These are phyloP conservation scores for Metallyticus violacea DNA, from an alignment of 2,888 invertebrate genomes.

Conservation along the genomic window DNA sequence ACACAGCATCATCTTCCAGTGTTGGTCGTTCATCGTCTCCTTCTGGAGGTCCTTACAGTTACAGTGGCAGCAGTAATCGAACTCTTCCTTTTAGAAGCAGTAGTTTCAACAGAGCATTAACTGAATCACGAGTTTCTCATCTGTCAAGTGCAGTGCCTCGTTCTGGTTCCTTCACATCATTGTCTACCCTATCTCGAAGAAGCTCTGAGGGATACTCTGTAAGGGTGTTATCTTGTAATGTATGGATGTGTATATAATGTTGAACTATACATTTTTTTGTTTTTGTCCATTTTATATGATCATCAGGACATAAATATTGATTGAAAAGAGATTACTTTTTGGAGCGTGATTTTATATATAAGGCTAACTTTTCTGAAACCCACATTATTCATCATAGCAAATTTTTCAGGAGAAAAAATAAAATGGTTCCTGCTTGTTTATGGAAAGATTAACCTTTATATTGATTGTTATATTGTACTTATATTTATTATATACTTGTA, in stretches of 20 bases:
- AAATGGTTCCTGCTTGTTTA: too few species aligned
- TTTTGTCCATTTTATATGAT: neutral
- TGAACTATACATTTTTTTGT: too few species aligned
- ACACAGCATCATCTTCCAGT: conserved; percentile 46
- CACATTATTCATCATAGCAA: too few species aligned
- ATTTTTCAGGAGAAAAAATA: too few species aligned
- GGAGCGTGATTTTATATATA: too few species aligned
- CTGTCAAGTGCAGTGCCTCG: conserved; percentile 41
- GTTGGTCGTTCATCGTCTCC: conserved; percentile 22
- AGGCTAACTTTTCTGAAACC: too few species aligned
- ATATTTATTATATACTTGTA: too few species aligned
- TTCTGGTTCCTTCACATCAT: conserved; percentile 28
- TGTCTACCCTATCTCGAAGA: conserved; percentile 29
- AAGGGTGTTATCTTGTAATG: conserved; percentile 54
- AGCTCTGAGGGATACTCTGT: conserved; percentile 81
- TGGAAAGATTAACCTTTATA: too few species aligned
- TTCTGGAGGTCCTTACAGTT: conserved; percentile 11
- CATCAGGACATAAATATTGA: neutral
- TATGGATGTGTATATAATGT: too few species aligned
- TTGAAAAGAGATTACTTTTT: too few species aligned
- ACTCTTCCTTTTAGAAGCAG: conserved; percentile 21
- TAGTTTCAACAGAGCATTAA: conserved; percentile 27
- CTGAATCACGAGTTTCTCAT: conserved; percentile 21
- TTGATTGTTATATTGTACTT: too few species aligned
- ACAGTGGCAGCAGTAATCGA: neutral